Conservation (phyloP, 1,140 invertebrate genomes). For the Eriosoma lanigerum region DNA sequence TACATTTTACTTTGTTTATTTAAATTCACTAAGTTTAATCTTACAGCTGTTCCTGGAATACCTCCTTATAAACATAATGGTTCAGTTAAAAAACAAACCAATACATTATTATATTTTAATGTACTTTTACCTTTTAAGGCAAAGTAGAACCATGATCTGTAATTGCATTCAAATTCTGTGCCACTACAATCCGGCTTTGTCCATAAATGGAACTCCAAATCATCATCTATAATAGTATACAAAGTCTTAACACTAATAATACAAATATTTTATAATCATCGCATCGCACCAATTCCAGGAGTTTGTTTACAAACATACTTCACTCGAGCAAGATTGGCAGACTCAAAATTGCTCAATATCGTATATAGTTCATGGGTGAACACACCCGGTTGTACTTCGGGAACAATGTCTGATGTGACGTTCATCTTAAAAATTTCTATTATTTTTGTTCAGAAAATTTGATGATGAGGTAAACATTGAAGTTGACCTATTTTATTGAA, state of each 20-base stretch:
- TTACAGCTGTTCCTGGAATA: slow-evolving; percentile 64
- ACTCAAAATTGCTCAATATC: slow-evolving; percentile 43
- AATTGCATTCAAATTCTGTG: slow-evolving; percentile 86
- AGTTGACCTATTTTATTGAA: slow-evolving; percentile 23
- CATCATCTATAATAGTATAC: slow-evolving; percentile 44
- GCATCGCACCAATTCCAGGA: slow-evolving; percentile 25
- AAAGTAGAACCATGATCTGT: slow-evolving; percentile 93
- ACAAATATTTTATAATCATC: slow-evolving; percentile 14
- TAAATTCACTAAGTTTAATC: slow-evolving; percentile 83
- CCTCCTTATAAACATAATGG: slow-evolving; percentile 59
- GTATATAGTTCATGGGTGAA: slow-evolving; percentile 6
- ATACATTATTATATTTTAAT: slow-evolving; percentile 19
- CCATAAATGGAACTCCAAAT: slow-evolving; percentile 82
- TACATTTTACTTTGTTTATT: slow-evolving; percentile 90
- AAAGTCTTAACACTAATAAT: slow-evolving; percentile 4
- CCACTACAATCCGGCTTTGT: slow-evolving; percentile 85
- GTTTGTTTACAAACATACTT: slow-evolving; percentile 23
- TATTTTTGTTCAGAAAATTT: neutral
- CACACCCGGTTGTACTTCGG: slow-evolving; percentile 18
- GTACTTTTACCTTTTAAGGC: slow-evolving; percentile 67
- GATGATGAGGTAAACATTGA: slow-evolving; percentile 1
- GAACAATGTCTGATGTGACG: neutral
- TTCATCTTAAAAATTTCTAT: neutral
- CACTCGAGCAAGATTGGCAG: slow-evolving; percentile 26
- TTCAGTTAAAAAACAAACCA: neutral